These are phyloP conservation scores for Lepas anatifera DNA, from an alignment of 2,888 invertebrate genomes.

Conservation along the genomic window DNA sequence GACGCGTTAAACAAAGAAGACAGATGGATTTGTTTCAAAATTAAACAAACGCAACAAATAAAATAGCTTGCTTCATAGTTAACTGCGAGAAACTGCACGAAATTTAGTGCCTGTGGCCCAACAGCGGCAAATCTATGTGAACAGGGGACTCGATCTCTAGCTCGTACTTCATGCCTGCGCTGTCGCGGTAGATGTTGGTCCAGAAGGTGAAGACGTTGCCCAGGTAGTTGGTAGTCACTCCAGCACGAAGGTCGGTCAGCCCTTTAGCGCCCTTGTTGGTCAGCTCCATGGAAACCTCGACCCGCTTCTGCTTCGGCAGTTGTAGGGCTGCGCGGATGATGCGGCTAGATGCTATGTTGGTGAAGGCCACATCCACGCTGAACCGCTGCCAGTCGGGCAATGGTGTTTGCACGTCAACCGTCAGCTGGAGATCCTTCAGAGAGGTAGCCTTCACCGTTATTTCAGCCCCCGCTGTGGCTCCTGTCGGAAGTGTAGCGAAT, in stretches of 20 bases:
- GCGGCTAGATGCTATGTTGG: background rate
- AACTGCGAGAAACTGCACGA: background rate
- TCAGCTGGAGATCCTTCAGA: background rate
- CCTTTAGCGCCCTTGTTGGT: background rate
- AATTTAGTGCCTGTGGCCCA: background rate
- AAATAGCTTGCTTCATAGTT: background rate
- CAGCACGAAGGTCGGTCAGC: background rate
- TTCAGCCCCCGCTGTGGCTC: background rate
- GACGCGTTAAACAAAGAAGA: too few species aligned
- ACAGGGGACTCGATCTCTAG: background rate
- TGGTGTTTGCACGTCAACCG: background rate
- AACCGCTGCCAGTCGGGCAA: background rate
- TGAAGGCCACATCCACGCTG: background rate
- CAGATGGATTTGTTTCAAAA: too few species aligned
- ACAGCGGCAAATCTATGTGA: background rate
- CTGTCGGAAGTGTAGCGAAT: background rate
- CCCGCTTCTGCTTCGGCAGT: background rate
- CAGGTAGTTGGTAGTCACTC: background rate
- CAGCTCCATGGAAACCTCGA: background rate
- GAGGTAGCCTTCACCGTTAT: background rate
- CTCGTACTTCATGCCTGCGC: background rate
- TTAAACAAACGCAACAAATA: background rate
- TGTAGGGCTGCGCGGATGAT: background rate
- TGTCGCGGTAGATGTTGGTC: background rate
- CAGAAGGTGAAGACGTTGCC: background rate